A percentile compares a stretch with the other conserved stretches of the same genome.
Conservation (phyloP, 2,113 vertebrate species). For the Sardina pilchardus region DNA sequence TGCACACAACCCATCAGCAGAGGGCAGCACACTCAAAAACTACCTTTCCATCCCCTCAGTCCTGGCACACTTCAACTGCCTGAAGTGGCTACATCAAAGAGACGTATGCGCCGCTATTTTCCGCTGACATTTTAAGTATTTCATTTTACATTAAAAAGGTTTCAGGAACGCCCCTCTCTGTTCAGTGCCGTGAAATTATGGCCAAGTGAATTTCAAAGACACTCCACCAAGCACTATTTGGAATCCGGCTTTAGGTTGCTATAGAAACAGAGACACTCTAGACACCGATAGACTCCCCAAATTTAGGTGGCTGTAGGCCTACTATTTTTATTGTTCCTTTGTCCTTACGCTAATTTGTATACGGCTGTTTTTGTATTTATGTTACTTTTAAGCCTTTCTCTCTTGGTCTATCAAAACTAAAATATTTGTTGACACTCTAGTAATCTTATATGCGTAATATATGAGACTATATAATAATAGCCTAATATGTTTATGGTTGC, state of each 20-base stretch:
- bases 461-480: not conserved
- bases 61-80: conserved; percentile 10
- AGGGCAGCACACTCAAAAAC: conserved; percentile 52
- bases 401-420: too few species aligned
- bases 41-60: conserved; percentile 12
- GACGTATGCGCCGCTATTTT: conserved; percentile 15
- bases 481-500: not conserved
- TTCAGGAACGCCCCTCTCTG: not conserved
- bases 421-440: too few species aligned
- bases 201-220: conserved; percentile 39
- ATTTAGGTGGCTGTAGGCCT: conserved; percentile 7
- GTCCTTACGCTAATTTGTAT: too few species aligned
- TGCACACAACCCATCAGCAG: conserved; percentile 37
- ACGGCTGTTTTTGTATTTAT: too few species aligned
- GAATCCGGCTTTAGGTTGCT: conserved; percentile 37
- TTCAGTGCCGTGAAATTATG: conserved; percentile 27
- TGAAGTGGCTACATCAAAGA: conserved; percentile 40
- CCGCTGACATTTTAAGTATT: conserved; percentile 42
- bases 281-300: conserved; percentile 14
- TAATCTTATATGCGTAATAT: too few species aligned
- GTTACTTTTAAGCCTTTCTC: too few species aligned
- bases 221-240: conserved; percentile 22
- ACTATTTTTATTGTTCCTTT: conserved; percentile 26
- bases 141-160: conserved; percentile 38
- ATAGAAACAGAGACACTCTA: conserved; percentile 38